phyloP scores from a whole-genome alignment of 2,797 vertebrate species.

The Alcedo atthis region DNA sequence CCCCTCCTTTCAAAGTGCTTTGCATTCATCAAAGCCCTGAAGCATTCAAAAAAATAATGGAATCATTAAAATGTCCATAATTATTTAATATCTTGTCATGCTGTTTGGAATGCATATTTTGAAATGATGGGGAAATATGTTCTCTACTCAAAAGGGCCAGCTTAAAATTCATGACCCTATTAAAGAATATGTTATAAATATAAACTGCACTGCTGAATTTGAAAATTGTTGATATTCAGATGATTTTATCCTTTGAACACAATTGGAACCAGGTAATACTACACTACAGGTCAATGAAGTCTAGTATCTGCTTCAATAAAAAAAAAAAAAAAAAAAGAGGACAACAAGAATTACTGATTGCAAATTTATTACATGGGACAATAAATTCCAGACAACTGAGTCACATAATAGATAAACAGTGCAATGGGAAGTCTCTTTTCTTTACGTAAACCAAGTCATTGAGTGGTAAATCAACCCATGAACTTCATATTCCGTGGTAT shows the following conservation, averaged over 20 bases:
- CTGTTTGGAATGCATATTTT: not conserved
- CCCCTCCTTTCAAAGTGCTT: not conserved
- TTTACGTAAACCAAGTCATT: slow-evolving; percentile 3
- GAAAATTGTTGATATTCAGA: not conserved
- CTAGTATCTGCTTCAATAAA: not conserved
- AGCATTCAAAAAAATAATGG: not conserved
- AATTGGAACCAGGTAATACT: not conserved
- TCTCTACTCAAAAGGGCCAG: not conserved
- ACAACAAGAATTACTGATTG: slow-evolving; percentile 2
- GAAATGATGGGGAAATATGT: not conserved
- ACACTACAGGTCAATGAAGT: not conserved
- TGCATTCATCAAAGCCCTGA: not conserved
- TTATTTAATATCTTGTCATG: not conserved
- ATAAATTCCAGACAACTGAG: slow-evolving; percentile 27
- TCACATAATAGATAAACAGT: slow-evolving; percentile 20
- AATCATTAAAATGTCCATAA: not conserved
- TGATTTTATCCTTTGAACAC: not conserved
- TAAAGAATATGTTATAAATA: not conserved
- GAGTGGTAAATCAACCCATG: not conserved
- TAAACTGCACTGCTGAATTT: not conserved
- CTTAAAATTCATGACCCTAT: not conserved
- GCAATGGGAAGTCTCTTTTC: not conserved
- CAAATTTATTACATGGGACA: slow-evolving; percentile 70
- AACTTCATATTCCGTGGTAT: slow-evolving; percentile 40
- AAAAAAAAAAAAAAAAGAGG: not conserved